Percentiles rank a stretch among this genome's conserved stretches.
phyloP scores from a whole-genome alignment of 2,113 vertebrate genomes.

The pig (Sus scrofa) region DNA sequence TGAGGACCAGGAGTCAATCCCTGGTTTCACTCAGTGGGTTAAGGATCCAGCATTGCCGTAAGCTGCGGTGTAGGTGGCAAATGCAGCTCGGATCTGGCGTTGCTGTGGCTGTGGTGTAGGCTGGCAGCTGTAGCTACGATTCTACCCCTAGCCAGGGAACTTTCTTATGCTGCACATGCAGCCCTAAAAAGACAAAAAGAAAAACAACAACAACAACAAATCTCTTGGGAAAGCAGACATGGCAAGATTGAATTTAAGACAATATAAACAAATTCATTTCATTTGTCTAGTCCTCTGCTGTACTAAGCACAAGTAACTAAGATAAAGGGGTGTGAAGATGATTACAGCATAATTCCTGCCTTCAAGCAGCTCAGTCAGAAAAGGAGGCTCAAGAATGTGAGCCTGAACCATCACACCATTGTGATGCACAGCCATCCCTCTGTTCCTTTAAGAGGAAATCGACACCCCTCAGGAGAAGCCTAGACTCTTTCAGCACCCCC shows the following conservation, averaged over 20 bases:
- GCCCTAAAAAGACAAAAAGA: too few species aligned
- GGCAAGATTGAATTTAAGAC: background rate
- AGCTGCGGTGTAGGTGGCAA: too few species aligned
- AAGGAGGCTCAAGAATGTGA: background rate
- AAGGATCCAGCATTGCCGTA: too few species aligned
- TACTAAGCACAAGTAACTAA: background rate
- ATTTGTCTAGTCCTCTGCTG: background rate
- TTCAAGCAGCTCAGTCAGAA: conserved; percentile 17
- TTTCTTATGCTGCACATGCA: too few species aligned
- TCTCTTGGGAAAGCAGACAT: background rate
- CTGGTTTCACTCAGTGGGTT: too few species aligned
- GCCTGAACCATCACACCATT: background rate
- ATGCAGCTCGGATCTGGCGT: too few species aligned
- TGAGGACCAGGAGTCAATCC: too few species aligned
- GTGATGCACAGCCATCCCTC: fast-evolving
- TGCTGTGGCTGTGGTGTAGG: too few species aligned
- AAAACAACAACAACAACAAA: too few species aligned
- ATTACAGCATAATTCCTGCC: background rate
- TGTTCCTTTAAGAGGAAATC: background rate
- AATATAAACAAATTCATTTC: background rate
- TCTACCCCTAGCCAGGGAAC: too few species aligned
- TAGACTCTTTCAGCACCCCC: background rate
- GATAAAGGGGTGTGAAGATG: background rate
- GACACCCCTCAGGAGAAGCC: background rate
- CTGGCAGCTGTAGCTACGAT: too few species aligned